Evolutionary conservation across 2,113 vertebrate genomes (phyloP), one percentile per base, ranked within the genome.

Genomic region (Boulengeromyrus knoepffleri): DNA sequence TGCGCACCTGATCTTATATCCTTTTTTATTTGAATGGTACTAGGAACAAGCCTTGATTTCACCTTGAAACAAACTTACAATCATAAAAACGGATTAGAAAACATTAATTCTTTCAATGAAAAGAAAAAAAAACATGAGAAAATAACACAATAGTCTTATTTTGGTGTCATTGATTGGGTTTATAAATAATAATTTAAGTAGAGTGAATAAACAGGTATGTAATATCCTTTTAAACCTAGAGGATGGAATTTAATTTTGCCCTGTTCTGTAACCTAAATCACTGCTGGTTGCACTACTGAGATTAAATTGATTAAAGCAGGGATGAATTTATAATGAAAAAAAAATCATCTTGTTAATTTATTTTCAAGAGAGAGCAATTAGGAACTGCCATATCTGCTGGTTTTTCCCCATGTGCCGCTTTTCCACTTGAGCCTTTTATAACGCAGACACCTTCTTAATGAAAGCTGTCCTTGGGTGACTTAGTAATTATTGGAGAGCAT

Each of bases 311-410:
- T 85, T 85, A 85, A 85, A 85, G 83, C 47, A 21, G 50, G 27
- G 31, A 53, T 87, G 85, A 53, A 52, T 53, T 36, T 31, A 36
- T n/a, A 87, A 87, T 53, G 46, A 47, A 53, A 53, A 87, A 87
- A 87, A 87, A 87, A 85, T 84, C 80, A 46, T 53, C n/a, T n/a
- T 4, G 85, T 87, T 53, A 53, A 31, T 87, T 87, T 53, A 87
- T 52, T 53, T 52, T 53, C 50, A 53, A 53, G 49, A 87, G 49
- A 87, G 27, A 53, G 50, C 27, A 87, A 87, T 53, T 87, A 53
- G 50, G 50, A 27, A 50, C 84, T 86, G 84, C 3, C 49, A 87
- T 52, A 87, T 87, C 24, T 53, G 49, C 36, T 85, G 83, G 24
- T 5, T 19, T 50, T 21, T 3, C 50, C 50, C 47, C 27, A 3